phyloP scores from a whole-genome alignment of 2,113 vertebrate species.

The Kobus ellipsiprymnus region DNA sequence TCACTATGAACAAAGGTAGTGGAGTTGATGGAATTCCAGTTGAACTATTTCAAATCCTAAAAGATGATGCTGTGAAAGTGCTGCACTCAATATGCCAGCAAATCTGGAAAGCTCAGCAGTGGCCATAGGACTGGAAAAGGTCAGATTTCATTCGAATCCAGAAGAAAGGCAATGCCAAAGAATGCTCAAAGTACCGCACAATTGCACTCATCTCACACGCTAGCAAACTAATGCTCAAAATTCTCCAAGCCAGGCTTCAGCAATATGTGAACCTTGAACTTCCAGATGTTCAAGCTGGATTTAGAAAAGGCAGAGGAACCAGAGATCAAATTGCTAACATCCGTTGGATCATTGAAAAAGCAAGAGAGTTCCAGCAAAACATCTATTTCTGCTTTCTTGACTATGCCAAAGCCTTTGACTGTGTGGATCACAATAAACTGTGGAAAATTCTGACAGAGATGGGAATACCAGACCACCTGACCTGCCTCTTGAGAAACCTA shows the following conservation, averaged over 20 bases:
- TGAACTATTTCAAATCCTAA: not conserved
- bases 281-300: not conserved
- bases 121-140: not conserved
- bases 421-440: not conserved
- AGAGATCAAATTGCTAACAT: not conserved
- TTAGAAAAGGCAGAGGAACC: not conserved
- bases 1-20: not conserved
- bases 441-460: not conserved
- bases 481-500: not conserved
- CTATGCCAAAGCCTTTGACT: not conserved
- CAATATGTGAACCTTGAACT: not conserved
- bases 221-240: not conserved
- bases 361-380: not conserved
- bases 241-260: not conserved
- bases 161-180: not conserved
- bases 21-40: not conserved
- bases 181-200: not conserved
- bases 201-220: not conserved
- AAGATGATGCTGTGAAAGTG: not conserved
- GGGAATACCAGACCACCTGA: not conserved
- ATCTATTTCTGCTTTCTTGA: not conserved
- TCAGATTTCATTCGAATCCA: not conserved
- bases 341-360: rapidly evolving
- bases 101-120: not conserved
- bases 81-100: not conserved